phyloP scores from a whole-genome alignment of 2,888 invertebrate species.

The Pterostichus madidus region DNA sequence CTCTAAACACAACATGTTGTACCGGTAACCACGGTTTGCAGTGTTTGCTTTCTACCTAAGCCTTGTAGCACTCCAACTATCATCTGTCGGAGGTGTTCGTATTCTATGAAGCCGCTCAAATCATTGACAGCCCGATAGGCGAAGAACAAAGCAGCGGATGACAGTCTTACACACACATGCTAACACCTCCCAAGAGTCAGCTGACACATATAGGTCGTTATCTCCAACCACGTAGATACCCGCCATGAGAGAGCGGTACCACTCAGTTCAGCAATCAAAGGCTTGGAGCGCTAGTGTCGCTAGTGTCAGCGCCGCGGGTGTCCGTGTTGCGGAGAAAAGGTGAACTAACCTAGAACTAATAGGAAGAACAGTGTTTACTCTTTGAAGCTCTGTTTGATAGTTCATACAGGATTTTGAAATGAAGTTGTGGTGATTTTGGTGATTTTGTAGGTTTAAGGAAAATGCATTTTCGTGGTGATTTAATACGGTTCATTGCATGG shows the following conservation, averaged over 20 bases:
- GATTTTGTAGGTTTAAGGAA: no score
- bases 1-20: neutral
- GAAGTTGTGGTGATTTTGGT: no score
- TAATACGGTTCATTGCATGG: no score
- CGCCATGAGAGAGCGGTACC: neutral
- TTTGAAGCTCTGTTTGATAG: slow-evolving; percentile 8
- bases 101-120: neutral
- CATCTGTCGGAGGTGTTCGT: neutral
- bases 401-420: neutral
- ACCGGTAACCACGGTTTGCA: neutral
- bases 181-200: slow-evolving; percentile 13
- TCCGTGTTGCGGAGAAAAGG: neutral
- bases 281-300: slow-evolving; percentile 30
- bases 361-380: slow-evolving; percentile 8
- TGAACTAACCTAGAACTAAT: slow-evolving; percentile 23
- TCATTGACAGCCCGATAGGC: slow-evolving; percentile 24
- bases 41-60: neutral
- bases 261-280: slow-evolving; percentile 19
- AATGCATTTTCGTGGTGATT: no score
- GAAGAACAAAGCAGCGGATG: slow-evolving; percentile 29
- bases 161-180: slow-evolving; percentile 9
- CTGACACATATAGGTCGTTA: neutral
- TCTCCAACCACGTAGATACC: neutral
- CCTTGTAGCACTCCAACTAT: neutral
- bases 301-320: slow-evolving; percentile 10